phyloP scores from a whole-genome alignment of 2,888 invertebrate species.

The Hoplodrina blanda region DNA sequence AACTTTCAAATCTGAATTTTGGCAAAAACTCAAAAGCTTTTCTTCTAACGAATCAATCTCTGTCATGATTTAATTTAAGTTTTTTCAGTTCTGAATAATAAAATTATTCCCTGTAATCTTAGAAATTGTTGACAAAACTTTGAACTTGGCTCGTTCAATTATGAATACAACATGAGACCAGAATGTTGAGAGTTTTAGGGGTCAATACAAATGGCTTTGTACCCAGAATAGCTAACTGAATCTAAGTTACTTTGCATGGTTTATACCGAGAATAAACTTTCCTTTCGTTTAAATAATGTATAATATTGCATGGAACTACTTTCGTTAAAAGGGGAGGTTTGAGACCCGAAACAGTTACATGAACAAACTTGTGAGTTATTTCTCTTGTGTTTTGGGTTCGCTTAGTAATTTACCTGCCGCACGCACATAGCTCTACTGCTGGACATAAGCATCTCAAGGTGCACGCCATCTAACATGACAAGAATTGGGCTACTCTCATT shows the following conservation, averaged over 20 bases:
- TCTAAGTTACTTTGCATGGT: constrained; percentile 13
- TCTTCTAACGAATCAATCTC: constrained; percentile 23
- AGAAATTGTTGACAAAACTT: constrained; percentile 32
- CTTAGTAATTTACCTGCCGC: not conserved
- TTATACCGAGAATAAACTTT: constrained; percentile 5
- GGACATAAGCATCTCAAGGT: not conserved
- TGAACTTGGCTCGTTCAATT: constrained; percentile 33
- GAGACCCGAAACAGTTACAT: not conserved
- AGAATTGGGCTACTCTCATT: not conserved
- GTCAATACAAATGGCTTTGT: constrained; percentile 32
- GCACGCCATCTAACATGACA: not conserved
- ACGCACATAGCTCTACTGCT: no score
- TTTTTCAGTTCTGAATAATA: constrained; percentile 31
- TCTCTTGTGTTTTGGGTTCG: not conserved
- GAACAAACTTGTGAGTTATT: not conserved
- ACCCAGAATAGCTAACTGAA: constrained; percentile 22
- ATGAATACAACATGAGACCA: constrained; percentile 43
- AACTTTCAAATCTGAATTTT: constrained; percentile 24
- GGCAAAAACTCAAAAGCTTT: constrained; percentile 32
- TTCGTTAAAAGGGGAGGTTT: constrained; percentile 14
- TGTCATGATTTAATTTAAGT: constrained; percentile 40
- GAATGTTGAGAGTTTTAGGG: constrained; percentile 26
- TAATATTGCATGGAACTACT: constrained; percentile 18
- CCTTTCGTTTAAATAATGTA: constrained; percentile 1
- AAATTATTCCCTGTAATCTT: constrained; percentile 14